phyloP scores from a whole-genome alignment of 2,888 invertebrate genomes.

The Drosophila borborema region DNA sequence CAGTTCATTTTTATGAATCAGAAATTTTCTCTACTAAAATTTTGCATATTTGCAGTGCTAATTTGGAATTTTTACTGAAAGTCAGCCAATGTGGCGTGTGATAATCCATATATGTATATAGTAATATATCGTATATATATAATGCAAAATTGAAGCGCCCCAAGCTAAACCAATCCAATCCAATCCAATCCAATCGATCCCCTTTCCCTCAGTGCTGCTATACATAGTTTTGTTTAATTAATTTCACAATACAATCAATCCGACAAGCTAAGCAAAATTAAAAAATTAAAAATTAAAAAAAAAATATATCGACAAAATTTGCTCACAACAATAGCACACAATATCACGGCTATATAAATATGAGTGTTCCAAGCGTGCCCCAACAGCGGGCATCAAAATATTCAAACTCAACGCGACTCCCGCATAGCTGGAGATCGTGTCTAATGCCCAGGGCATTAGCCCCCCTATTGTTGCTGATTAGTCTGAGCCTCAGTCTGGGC shows the following conservation, averaged over 20 bases:
- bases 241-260: slow-evolving; percentile 68
- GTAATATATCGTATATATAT: slow-evolving; percentile 52
- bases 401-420: slow-evolving; percentile 26
- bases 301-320: slow-evolving; percentile 22
- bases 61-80: slow-evolving; percentile 40
- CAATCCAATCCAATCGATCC: slow-evolving; percentile 35
- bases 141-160: slow-evolving; percentile 61
- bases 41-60: slow-evolving; percentile 46
- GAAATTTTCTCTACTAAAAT: slow-evolving; percentile 4
- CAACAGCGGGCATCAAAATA: slow-evolving; percentile 67
- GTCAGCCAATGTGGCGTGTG: slow-evolving; percentile 58
- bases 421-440: slow-evolving; percentile 36
- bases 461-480: slow-evolving; percentile 68
- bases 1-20: slow-evolving; percentile 29
- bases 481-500: slow-evolving; percentile 63
- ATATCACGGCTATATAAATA: slow-evolving; percentile 62
- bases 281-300: neutral
- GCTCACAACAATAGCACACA: slow-evolving; percentile 51
- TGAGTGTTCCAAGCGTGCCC: slow-evolving; percentile 80
- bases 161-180: slow-evolving; percentile 6
- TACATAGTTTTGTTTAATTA: slow-evolving; percentile 68
- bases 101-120: slow-evolving; percentile 22
- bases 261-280: slow-evolving; percentile 34
- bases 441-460: slow-evolving; percentile 41
- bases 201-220: slow-evolving; percentile 51